These are phyloP conservation scores for Marronus borbonicus DNA, from an alignment of 2,888 invertebrate genomes.

Conservation along the genomic window DNA sequence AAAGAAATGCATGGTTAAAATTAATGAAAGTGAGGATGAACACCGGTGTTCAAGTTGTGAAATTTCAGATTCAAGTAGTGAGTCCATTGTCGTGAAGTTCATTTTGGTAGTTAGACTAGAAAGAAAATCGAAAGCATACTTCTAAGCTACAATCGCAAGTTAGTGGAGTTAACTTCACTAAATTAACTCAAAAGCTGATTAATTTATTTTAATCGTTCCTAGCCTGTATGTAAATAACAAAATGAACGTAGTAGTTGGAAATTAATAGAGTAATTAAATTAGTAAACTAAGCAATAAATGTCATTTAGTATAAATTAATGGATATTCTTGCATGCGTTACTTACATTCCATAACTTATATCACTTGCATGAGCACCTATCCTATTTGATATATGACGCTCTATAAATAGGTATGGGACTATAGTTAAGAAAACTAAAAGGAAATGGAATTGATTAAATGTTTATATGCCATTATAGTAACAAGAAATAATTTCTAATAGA, in stretches of 20 bases:
- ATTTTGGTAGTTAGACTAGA: no score
- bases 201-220: not conserved
- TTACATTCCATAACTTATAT: not conserved
- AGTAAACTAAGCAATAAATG: not conserved
- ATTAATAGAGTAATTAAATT: constrained; percentile 14
- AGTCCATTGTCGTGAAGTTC: no score
- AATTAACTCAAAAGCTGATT: no score
- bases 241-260: not conserved
- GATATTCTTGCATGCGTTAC: not conserved
- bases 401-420: no score
- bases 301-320: constrained; percentile 19
- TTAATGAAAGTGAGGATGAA: no score
- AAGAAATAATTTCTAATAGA: not conserved
- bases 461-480: not conserved
- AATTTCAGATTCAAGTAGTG: no score
- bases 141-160: no score
- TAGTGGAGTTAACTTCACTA: no score
- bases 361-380: not conserved
- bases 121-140: no score
- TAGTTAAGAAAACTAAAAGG: not conserved
- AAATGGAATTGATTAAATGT: not conserved
- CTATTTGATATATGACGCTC: not conserved
- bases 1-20: no score
- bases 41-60: no score
- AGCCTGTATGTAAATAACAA: not conserved